Conservation (phyloP, 2,888 invertebrate species). For the Drosophila algonquin region DNA sequence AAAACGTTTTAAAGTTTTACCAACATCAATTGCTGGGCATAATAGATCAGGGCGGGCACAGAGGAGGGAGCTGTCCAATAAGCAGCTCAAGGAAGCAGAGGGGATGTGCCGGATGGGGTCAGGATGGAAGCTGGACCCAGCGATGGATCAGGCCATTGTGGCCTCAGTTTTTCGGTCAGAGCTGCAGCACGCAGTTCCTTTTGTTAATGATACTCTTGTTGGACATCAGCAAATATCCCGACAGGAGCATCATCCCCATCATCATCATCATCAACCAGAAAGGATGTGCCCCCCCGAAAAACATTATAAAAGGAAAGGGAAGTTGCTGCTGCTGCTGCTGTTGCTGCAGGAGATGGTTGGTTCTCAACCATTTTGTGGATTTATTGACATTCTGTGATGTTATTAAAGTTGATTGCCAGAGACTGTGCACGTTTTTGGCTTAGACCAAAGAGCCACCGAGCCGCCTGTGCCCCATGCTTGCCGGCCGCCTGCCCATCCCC, state of each 20-base stretch:
- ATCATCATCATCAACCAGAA: constrained; percentile 47
- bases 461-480: constrained; percentile 12
- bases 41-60: neutral
- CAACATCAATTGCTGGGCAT: constrained; percentile 51
- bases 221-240: constrained; percentile 49
- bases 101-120: constrained; percentile 13
- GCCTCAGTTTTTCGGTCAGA: constrained; percentile 51
- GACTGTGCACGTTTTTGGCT: constrained; percentile 75
- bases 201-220: constrained; percentile 78
- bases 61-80: constrained; percentile 36
- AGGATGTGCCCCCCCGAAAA: constrained; percentile 38
- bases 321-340: constrained; percentile 11
- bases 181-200: constrained; percentile 70
- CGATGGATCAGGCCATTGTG: constrained; percentile 23
- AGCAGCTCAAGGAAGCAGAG: constrained; percentile 63
- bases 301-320: constrained; percentile 4
- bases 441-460: constrained; percentile 56
- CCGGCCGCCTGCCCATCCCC: neutral
- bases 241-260: constrained; percentile 36
- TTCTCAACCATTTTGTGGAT: constrained; percentile 75
- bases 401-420: constrained; percentile 80
- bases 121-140: neutral
- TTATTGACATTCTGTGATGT: constrained; percentile 82
- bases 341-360: constrained; percentile 39
- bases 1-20: constrained; percentile 36